These are phyloP conservation scores for Sphecodes monilicornis DNA, from an alignment of 2,888 invertebrate species.

Conservation along the genomic window DNA sequence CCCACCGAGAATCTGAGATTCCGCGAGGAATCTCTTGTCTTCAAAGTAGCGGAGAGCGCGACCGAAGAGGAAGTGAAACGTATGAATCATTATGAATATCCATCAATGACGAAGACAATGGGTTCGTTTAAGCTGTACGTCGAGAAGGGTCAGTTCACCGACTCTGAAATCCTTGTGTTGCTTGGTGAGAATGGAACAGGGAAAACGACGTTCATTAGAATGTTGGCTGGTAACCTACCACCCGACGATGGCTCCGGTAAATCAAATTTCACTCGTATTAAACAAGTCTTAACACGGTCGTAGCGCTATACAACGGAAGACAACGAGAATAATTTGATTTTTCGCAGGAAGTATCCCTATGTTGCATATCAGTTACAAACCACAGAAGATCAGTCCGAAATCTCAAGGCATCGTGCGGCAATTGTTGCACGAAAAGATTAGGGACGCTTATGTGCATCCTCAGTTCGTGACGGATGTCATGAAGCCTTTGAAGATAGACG, in stretches of 20 bases:
- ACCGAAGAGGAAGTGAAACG: constrained; percentile 98
- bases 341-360: constrained; percentile 90
- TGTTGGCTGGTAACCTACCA: constrained; percentile 97
- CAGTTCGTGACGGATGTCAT: constrained; percentile 99
- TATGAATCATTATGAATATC: constrained; percentile 98
- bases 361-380: constrained; percentile 99
- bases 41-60: constrained; percentile 99
- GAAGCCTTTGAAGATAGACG: constrained; percentile 98
- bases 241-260: constrained; percentile 92
- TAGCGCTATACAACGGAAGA: background rate
- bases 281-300: constrained; percentile 8
- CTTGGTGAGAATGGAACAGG: constrained; percentile 99
- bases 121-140: constrained; percentile 92
- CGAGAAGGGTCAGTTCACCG: constrained; percentile 97
- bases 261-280: constrained; percentile 46
- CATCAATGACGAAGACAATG: constrained; percentile 95
- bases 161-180: constrained; percentile 99
- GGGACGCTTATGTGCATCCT: constrained; percentile 99
- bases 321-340: background rate
- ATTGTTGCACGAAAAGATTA: constrained; percentile 97
- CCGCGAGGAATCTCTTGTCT: constrained; percentile 97
- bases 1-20: constrained; percentile 99
- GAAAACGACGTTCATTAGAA: constrained; percentile 99
- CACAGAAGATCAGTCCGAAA: constrained; percentile 99
- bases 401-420: constrained; percentile 96